Conservation (phyloP, 2,113 vertebrate species). For the Gymnobelideus leadbeateri region DNA sequence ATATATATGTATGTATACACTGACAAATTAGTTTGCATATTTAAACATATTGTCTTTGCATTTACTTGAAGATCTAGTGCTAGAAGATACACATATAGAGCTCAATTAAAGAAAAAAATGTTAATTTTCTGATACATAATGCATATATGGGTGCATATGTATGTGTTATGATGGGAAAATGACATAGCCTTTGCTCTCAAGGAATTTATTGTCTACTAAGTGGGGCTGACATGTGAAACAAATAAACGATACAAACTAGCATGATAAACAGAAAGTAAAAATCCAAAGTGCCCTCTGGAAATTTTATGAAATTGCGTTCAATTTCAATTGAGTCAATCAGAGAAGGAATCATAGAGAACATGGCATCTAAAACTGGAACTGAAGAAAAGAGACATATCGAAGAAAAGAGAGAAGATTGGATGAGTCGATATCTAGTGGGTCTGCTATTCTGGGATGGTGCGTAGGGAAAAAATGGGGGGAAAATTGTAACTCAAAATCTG, state of each 20-base stretch:
- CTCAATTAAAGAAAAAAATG: neutral
- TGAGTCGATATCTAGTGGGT: too few species aligned
- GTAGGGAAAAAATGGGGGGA: too few species aligned
- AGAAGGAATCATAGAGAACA: too few species aligned
- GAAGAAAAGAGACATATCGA: neutral
- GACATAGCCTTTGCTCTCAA: neutral
- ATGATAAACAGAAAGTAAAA: neutral
- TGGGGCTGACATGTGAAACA: neutral
- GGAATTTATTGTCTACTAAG: neutral
- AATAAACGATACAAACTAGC: neutral
- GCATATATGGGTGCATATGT: neutral
- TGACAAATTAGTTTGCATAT: neutral
- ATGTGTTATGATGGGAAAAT: neutral
- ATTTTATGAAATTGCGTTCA: neutral
- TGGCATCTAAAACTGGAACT: neutral
- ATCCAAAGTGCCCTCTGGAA: neutral
- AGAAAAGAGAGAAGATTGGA: too few species aligned
- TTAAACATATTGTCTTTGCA: too few species aligned
- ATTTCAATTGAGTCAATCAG: neutral
- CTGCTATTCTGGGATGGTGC: too few species aligned
- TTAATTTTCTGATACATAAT: too few species aligned
- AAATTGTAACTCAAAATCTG: too few species aligned
- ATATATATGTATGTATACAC: neutral
- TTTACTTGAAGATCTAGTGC: too few species aligned
- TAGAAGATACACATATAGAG: too few species aligned